Evolutionary conservation across 2,888 invertebrate species (phyloP).

Genomic region (Campoplex capitator): DNA sequence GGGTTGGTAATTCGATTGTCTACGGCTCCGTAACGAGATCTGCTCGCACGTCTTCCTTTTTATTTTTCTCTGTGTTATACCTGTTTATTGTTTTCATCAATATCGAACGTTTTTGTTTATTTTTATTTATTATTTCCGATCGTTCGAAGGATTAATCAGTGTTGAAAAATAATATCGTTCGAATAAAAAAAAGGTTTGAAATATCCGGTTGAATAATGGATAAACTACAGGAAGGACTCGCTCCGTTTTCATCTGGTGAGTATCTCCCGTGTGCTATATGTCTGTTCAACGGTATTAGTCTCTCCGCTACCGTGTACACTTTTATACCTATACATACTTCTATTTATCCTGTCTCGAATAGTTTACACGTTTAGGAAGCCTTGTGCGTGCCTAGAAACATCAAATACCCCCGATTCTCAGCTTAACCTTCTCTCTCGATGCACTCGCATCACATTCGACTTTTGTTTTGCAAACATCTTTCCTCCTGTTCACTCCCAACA

Average conservation of each 20-base stretch:
- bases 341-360: slow-evolving; percentile 37
- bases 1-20: slow-evolving; percentile 56
- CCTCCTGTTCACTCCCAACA: neutral
- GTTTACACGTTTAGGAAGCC: slow-evolving; percentile 25
- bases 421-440: neutral
- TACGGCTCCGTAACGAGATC: slow-evolving; percentile 53
- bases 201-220: slow-evolving; percentile 75
- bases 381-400: slow-evolving; percentile 23
- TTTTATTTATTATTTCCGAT: slow-evolving; percentile 39
- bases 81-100: slow-evolving; percentile 47
- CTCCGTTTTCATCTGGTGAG: slow-evolving; percentile 83
- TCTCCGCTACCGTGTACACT: slow-evolving; percentile 19
- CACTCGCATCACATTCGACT: neutral
- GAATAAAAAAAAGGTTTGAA: slow-evolving; percentile 9
- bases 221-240: slow-evolving; percentile 80
- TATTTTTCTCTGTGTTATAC: neutral
- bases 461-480: neutral
- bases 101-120: slow-evolving; percentile 16
- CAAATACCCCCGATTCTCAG: neutral
- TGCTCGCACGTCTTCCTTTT: slow-evolving; percentile 9
- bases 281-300: slow-evolving; percentile 49
- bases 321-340: neutral
- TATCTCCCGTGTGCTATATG: slow-evolving; percentile 57
- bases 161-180: slow-evolving; percentile 11
- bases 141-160: slow-evolving; percentile 33